Evolutionary conservation across 2,797 vertebrate species (phyloP), one percentile per base, ranked within the genome.

Genomic region (Oophaga sylvatica): DNA sequence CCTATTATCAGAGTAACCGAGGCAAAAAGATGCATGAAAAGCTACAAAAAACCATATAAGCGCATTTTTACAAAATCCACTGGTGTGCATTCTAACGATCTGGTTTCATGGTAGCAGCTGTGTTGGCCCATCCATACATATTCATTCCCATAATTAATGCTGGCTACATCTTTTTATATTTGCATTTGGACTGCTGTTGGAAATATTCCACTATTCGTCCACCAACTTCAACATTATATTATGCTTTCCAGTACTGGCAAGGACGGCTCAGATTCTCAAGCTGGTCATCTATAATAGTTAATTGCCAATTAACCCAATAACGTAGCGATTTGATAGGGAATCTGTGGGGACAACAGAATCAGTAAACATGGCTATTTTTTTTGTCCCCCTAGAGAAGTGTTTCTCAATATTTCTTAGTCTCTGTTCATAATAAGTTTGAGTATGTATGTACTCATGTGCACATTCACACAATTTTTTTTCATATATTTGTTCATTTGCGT

Each of bases 161-260:
- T 76, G 41, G 73, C 45, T 53, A 76, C 56, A 79, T 79, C 17
- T 29, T 35, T 75, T 75, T 75, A 22, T 75, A 60, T 79, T 10
- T 79, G 56, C 57, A 79, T 79, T 79, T 26, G 31, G 16, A 31
- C 26, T 57, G 53, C 13, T 26, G 16, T 79, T 79, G 76, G 56
- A 79, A 29, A 59, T 13, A 59, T 79, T 76, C 53, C 76, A 31
- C 48, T 59, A 15, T 29, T 29, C 13, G 17, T 73, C 71, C 31
- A 48, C 53, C 76, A 53, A 53, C 53, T 57, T 59, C 76, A 20
- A 22, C n/a, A 45, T 76, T 48, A 53, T 76, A 12, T 2, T 76
- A 13, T n/a, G 41, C 12, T 6, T 20, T 29, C 26, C 26, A 70
- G 67, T 35, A 70, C 29, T 70, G 67, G 71, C 71, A 73, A 73